A percentile compares a stretch with the other conserved stretches of the same genome.
These are phyloP conservation scores for Agonum fuliginosum DNA, from an alignment of 2,888 invertebrate species.

Conservation along the genomic window DNA sequence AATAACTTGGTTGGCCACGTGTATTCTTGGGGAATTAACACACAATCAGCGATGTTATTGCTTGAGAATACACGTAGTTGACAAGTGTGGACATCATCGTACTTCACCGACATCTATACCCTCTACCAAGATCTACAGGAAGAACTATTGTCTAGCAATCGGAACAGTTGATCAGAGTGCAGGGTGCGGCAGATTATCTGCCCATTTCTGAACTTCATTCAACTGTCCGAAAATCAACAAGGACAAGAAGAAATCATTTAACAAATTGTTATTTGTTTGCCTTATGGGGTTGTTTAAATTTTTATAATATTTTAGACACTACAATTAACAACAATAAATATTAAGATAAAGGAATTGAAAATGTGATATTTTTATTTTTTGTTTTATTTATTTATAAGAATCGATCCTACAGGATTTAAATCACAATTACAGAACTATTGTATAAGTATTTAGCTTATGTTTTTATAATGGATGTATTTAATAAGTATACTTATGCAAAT, in stretches of 20 bases:
- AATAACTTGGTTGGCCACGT: slow-evolving; percentile 91
- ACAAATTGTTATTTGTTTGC: not conserved
- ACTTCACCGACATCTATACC: not conserved
- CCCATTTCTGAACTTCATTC: slow-evolving; percentile 62
- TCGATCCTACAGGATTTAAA: too few relatives aligned
- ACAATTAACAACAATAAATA: too few relatives aligned
- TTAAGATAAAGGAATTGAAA: too few relatives aligned
- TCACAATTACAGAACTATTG: too few relatives aligned
- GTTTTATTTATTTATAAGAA: too few relatives aligned
- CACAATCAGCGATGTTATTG: slow-evolving; percentile 97
- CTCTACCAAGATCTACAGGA: not conserved
- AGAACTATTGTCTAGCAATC: too few relatives aligned
- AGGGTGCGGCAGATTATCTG: slow-evolving; percentile 56
- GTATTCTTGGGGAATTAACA: slow-evolving; percentile 99
- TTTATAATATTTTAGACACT: too few relatives aligned
- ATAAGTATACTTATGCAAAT: too few relatives aligned
- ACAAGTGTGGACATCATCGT: slow-evolving; percentile 77
- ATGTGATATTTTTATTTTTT: too few relatives aligned
- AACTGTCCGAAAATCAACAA: slow-evolving; percentile 59
- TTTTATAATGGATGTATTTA: too few relatives aligned
- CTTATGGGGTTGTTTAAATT: too few relatives aligned
- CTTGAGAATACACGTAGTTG: slow-evolving; percentile 99
- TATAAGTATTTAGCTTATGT: too few relatives aligned
- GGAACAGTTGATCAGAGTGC: slow-evolving; percentile 62
- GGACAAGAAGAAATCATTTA: not conserved